Conservation (phyloP, 2,888 invertebrate genomes). For the Argyresthia albistria region DNA sequence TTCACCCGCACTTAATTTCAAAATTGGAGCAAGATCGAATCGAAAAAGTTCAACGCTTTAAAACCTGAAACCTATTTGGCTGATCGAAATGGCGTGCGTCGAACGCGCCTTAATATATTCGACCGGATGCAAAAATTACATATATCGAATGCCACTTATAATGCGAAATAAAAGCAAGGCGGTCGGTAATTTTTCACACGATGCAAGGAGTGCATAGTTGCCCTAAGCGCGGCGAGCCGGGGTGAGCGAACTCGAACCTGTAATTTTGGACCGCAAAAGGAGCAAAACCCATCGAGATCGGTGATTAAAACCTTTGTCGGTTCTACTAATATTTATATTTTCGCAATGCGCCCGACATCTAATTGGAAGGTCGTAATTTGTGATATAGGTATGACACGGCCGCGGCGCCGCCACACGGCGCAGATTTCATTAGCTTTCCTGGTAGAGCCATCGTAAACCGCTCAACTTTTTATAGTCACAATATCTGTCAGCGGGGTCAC, state of each 20-base stretch:
- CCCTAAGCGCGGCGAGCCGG: constrained; percentile 59
- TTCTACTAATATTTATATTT: constrained; percentile 74
- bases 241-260: constrained; percentile 68
- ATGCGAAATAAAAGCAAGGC: constrained; percentile 62
- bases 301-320: constrained; percentile 73
- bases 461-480: constrained; percentile 18
- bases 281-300: constrained; percentile 63
- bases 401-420: constrained; percentile 38
- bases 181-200: constrained; percentile 67
- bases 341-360: constrained; percentile 68
- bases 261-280: constrained; percentile 72
- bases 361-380: constrained; percentile 59
- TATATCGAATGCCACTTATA: constrained; percentile 60
- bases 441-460: constrained; percentile 60
- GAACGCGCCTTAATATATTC: constrained; percentile 23
- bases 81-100: constrained; percentile 10
- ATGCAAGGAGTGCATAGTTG: constrained; percentile 60
- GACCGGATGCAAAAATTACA: constrained; percentile 57
- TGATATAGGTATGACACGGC: constrained; percentile 42
- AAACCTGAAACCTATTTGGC: constrained; percentile 12
- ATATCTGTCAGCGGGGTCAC: constrained; percentile 31
- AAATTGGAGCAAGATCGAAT: not conserved
- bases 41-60: not conserved
- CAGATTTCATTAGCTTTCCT: constrained; percentile 57
- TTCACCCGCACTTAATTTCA: not conserved